These are phyloP conservation scores for Sebastes itinus DNA, from an alignment of 2,797 vertebrate genomes.

Conservation along the genomic window DNA sequence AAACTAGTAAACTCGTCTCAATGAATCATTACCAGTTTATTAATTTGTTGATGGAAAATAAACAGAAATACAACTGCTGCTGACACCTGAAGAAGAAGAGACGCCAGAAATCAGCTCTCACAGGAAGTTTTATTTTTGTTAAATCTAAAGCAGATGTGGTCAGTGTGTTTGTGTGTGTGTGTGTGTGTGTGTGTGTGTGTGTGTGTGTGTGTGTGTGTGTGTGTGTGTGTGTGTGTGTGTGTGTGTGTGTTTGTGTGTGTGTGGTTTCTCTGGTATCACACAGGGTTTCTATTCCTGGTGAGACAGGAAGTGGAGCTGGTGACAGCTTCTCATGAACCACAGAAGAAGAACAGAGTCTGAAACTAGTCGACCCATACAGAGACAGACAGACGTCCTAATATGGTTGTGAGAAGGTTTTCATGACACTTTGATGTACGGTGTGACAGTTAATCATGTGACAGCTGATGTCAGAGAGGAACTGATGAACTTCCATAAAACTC, in stretches of 20 bases:
- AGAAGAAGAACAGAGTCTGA: slow-evolving; percentile 3
- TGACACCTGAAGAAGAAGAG: background rate
- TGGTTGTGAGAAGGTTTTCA: background rate
- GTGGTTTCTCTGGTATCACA: background rate
- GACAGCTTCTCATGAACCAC: background rate
- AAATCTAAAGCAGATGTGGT: slow-evolving; percentile 1
- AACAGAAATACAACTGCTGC: too few species aligned
- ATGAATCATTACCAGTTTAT: too few species aligned
- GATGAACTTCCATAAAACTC: background rate
- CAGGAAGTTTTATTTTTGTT: background rate
- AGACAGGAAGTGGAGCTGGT: slow-evolving; percentile 30
- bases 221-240: background rate
- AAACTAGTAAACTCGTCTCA: too few species aligned
- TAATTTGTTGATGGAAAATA: too few species aligned
- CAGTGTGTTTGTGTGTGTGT: background rate
- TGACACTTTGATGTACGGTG: background rate
- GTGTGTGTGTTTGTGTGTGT: background rate
- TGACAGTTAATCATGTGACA: background rate
- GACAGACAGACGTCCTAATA: slow-evolving; percentile 17
- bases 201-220: background rate
- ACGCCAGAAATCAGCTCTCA: background rate
- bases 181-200: background rate
- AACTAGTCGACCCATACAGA: too few species aligned
- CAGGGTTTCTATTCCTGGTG: slow-evolving; percentile 25
- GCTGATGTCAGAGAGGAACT: slow-evolving; percentile 1